Base-by-base conservation (phyloP, 2,113 vertebrate species). In the Melanotaenia duboulayi region DNA sequence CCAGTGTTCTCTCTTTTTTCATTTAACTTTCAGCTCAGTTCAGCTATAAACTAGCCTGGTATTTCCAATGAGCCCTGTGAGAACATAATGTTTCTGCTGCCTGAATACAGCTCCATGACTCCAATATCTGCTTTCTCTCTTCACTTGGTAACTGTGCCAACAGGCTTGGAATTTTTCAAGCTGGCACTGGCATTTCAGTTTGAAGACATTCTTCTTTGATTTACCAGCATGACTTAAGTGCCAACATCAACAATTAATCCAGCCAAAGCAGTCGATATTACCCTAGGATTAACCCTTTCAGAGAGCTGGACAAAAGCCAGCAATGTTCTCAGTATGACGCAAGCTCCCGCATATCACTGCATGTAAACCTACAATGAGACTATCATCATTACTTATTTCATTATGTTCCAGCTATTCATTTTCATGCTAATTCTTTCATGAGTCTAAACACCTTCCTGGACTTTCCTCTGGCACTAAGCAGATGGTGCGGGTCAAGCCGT, bases 391-490 rank as follows among this genome's bases (percentile, higher is more conserved):
- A 25, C 61, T 65, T 58, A 19, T 59, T 8, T 23, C 44, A 28
- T 52, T 42, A 14, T 60, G 2, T 63, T 14, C 50, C 22, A 23
- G 1, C 5, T 10, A 11, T 19, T 24, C 11, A n/a, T 55, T 24
- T 68, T 50, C 4, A 76, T 74, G 78, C 58, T 71, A 79, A 88
- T 83, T 10, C n/a, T 49, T 71, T 67, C 50, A 51, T 69, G 25
- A 28, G 55, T 32, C 13, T 37, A n/a, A 77, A 71, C 48, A 20
- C 20, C 1, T 51, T 64, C 37, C 50, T 35, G 35, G 35, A 46
- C n/a, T 17, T 74, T 60, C 19, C 20, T 62, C 14, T 19, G 19
- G 23, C 3, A 2, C 1, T 11, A 51, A 72, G 68, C 51, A 80
- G 65, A 74, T 62, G 4, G 24, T 48, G 50, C 1, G 1, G 59